Conservation (phyloP, 2,113 vertebrate genomes). For the Pelusios castaneus region DNA sequence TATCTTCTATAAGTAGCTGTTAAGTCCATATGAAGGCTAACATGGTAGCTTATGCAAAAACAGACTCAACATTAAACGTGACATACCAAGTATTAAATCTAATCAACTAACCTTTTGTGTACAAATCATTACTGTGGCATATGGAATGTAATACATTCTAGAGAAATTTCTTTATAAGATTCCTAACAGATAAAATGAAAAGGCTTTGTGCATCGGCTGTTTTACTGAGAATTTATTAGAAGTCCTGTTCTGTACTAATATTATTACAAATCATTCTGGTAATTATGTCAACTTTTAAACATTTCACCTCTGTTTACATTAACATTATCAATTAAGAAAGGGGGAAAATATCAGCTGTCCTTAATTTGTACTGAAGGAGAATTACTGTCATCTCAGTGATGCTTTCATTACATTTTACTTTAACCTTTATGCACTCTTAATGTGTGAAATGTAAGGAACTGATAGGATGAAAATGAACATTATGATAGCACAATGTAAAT, state of each 20-base stretch:
- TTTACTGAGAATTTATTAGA: not conserved
- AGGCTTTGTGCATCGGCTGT: not conserved
- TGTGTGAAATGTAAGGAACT: not conserved
- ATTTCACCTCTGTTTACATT: rapidly evolving
- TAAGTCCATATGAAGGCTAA: not conserved
- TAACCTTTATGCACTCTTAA: not conserved
- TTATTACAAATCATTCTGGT: not conserved
- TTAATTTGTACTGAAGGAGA: not conserved
- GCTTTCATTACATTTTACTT: not conserved
- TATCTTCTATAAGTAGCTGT: not conserved
- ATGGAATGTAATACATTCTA: not conserved
- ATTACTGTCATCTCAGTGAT: not conserved
- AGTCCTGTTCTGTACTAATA: not conserved
- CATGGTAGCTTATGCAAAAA: rapidly evolving
- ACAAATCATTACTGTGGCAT: not conserved
- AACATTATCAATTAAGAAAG: not conserved
- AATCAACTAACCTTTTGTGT: not conserved
- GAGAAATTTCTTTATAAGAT: not conserved
- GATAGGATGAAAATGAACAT: not conserved
- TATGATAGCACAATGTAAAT: not conserved
- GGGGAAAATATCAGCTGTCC: not conserved
- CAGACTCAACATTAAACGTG: not conserved
- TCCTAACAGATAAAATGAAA: not conserved
- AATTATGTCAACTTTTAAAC: not conserved
- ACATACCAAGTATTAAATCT: not conserved